These are phyloP conservation scores for Callosobruchus maculatus DNA, from an alignment of 2,888 invertebrate species.

Conservation along the genomic window DNA sequence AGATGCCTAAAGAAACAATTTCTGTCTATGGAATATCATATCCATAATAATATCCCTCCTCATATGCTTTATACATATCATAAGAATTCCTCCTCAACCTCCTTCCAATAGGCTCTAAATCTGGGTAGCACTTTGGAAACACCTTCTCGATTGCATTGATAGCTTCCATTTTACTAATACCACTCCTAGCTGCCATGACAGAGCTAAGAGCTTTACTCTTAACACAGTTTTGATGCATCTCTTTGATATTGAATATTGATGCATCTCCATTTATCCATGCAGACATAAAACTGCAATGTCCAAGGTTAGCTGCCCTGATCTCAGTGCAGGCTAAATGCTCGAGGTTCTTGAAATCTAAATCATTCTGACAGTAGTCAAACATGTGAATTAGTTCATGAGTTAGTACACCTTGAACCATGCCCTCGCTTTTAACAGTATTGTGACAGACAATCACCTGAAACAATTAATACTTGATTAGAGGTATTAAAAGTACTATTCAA, in stretches of 20 bases:
- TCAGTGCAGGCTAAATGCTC: constrained; percentile 95
- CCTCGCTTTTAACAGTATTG: constrained; percentile 68
- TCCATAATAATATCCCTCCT: constrained; percentile 75
- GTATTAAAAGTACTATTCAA: no score
- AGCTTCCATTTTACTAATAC: constrained; percentile 66
- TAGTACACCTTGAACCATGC: constrained; percentile 74
- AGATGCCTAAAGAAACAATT: neutral
- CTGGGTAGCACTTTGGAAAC: constrained; percentile 86
- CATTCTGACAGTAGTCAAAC: constrained; percentile 89
- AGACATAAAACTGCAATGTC: constrained; percentile 85
- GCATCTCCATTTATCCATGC: constrained; percentile 77
- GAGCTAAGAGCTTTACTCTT: constrained; percentile 83
- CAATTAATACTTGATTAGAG: no score
- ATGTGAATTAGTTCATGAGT: constrained; percentile 95
- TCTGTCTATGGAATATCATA: constrained; percentile 56
- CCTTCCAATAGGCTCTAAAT: constrained; percentile 88
- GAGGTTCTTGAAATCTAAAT: constrained; percentile 83
- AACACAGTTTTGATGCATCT: constrained; percentile 85
- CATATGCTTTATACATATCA: constrained; percentile 72
- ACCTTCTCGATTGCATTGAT: constrained; percentile 77
- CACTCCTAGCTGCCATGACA: constrained; percentile 73
- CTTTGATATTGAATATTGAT: constrained; percentile 65
- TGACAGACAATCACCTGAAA: constrained; percentile 86
- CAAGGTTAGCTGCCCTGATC: constrained; percentile 89
- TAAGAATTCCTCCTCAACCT: constrained; percentile 66